Percentiles rank a stretch among this genome's conserved stretches.
Conservation (phyloP, 2,888 invertebrate species). For the Noctua janthe region DNA sequence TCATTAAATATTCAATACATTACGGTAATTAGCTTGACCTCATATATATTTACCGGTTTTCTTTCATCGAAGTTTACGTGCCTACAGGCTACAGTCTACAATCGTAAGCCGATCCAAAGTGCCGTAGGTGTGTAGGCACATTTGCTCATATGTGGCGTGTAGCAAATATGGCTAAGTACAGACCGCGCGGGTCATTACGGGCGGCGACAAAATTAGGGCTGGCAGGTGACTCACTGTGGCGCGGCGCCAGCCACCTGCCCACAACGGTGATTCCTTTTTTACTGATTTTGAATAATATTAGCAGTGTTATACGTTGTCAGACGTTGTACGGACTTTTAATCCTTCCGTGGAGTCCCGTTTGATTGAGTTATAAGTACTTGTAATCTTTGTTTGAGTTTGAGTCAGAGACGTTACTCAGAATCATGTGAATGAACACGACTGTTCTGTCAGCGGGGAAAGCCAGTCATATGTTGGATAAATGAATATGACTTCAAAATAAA, state of each 20-base stretch:
- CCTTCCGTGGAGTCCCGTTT: not conserved
- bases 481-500: not conserved
- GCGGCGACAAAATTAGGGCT: conserved; percentile 57
- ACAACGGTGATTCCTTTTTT: conserved; percentile 24
- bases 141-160: conserved; percentile 8
- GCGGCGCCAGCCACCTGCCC: conserved; percentile 48
- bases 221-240: conserved; percentile 62
- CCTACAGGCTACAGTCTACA: not conserved
- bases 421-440: not conserved
- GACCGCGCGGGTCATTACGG: conserved; percentile 38
- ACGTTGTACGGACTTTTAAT: not conserved
- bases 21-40: not conserved
- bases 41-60: not conserved
- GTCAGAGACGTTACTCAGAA: not conserved
- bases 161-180: conserved; percentile 26
- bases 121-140: conserved; percentile 6
- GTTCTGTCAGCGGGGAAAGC: not conserved
- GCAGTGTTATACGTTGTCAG: not conserved
- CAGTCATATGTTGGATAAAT: not conserved
- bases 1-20: not conserved
- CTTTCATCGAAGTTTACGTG: not conserved
- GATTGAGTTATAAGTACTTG: not conserved
- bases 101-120: not conserved
- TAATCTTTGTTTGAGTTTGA: not conserved
- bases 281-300: not conserved